Conservation (phyloP, 2,113 vertebrate species). For the Callopanchax toddi region DNA sequence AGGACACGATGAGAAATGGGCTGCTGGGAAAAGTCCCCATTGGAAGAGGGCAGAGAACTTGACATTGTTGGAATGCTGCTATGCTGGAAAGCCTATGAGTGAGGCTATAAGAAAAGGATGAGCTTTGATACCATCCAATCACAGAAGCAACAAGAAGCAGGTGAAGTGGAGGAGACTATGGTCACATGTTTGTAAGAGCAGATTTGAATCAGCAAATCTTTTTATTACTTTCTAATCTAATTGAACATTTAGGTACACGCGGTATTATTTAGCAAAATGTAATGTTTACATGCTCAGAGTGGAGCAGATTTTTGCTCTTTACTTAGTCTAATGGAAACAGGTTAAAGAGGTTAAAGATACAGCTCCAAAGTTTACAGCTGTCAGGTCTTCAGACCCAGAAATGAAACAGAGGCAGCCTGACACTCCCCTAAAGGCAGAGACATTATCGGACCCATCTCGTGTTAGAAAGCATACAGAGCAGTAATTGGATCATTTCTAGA, state of each 20-base stretch:
- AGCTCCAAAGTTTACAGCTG: slow-evolving; percentile 14
- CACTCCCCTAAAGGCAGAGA: background rate
- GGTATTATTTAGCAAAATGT: background rate
- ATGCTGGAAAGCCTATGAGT: too few species aligned
- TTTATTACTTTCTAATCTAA: too few species aligned
- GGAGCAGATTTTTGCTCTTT: background rate
- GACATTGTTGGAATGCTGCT: too few species aligned
- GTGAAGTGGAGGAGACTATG: too few species aligned
- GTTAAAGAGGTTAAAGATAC: background rate
- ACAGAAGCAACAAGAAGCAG: too few species aligned
- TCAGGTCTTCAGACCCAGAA: slow-evolving; percentile 1
- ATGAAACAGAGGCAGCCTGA: slow-evolving; percentile 9
- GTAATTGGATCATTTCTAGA: background rate
- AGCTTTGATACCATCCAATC: too few species aligned
- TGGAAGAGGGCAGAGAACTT: too few species aligned
- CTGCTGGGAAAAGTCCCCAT: too few species aligned
- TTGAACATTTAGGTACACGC: background rate
- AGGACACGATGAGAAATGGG: too few species aligned
- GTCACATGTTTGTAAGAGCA: too few species aligned
- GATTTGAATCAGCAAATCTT: too few species aligned
- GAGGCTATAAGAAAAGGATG: too few species aligned
- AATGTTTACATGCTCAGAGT: background rate
- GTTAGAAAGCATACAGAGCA: background rate
- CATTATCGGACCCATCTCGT: slow-evolving; percentile 24
- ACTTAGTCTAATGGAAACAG: background rate